Evolutionary conservation across 2,888 invertebrate genomes (phyloP).

Genomic region (Anthrax anthrax): DNA sequence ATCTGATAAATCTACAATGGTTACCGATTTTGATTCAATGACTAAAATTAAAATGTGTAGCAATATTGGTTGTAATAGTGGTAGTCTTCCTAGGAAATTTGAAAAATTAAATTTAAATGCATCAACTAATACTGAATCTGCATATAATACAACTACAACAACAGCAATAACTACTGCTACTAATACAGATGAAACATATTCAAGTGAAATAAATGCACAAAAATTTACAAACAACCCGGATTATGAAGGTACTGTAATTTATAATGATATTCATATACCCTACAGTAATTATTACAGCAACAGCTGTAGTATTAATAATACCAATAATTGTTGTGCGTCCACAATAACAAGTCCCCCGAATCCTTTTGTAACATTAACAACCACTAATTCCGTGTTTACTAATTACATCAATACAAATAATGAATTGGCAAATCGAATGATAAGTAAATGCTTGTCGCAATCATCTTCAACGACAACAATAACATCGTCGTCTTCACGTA

Average conservation of each 20-base stretch:
- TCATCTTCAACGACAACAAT: slow-evolving; percentile 5
- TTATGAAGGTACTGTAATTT: not conserved
- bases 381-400: not conserved
- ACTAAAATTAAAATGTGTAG: no score
- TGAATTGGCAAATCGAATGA: not conserved
- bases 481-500: slow-evolving; percentile 5
- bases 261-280: not conserved
- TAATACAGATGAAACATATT: not conserved
- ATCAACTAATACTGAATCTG: not conserved
- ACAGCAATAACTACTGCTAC: not conserved
- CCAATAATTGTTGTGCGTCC: not conserved
- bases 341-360: not conserved
- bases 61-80: not conserved
- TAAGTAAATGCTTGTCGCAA: slow-evolving; percentile 7
- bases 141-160: not conserved
- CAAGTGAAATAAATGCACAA: no score
- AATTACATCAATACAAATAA: not conserved
- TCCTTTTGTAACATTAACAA: not conserved
- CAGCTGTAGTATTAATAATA: not conserved
- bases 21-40: no score
- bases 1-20: not conserved
- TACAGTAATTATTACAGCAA: not conserved
- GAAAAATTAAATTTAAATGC: slow-evolving; percentile 1
- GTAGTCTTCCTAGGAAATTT: slow-evolving; percentile 2
- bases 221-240: not conserved